Evolutionary conservation across 1,140 invertebrate genomes (phyloP), one percentile per base, ranked within the genome.

Genomic region (Ceratosolen solmsi): DNA sequence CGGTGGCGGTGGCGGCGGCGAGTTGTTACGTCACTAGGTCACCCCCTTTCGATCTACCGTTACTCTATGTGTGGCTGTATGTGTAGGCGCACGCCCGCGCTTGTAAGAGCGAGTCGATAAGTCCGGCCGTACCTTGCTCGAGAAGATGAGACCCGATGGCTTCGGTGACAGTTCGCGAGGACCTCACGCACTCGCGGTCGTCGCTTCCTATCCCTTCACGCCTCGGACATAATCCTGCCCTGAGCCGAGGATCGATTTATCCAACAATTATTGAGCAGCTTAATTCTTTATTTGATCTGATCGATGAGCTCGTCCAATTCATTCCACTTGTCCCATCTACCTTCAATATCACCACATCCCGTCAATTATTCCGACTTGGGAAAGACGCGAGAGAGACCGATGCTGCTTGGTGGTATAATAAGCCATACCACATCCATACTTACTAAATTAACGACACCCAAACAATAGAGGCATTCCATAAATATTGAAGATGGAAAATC

Each of bases 11-110:
- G 46, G 11, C 38, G 60, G 63, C 73, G 74, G 60, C 80, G 46
- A 70, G 70, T 77, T 82, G 80, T 82, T 82, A 82, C 80, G 80
- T 82, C 80, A 82, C 80, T 82, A 82, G 80, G 80, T 82, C 80
- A 82, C 73, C 73, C 80, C 65, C 63, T 82, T 82, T 82, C 36
- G 51, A 82, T 58, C 33, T 27, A 25, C 11, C 51, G 38, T 33
- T 20, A 49, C 11, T 15, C 15, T 49, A n/a, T n/a, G n/a, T n/a
- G n/a, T n/a, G n/a, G n/a, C n/a, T n/a, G n/a, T n/a, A 22, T 49
- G 46, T 36, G 63, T 38, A 54, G 11, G 51, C 3, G 20, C 20
- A 15, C 20, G 51, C 9, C 20, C 51, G 51, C 51, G 63, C 41
- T 7, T 54, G 30, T 25, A 63, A 1, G 63, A 30, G 77, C 77